Evolutionary conservation across 2,797 vertebrate genomes (phyloP).

Genomic region (Chaetodon trifasciatus): DNA sequence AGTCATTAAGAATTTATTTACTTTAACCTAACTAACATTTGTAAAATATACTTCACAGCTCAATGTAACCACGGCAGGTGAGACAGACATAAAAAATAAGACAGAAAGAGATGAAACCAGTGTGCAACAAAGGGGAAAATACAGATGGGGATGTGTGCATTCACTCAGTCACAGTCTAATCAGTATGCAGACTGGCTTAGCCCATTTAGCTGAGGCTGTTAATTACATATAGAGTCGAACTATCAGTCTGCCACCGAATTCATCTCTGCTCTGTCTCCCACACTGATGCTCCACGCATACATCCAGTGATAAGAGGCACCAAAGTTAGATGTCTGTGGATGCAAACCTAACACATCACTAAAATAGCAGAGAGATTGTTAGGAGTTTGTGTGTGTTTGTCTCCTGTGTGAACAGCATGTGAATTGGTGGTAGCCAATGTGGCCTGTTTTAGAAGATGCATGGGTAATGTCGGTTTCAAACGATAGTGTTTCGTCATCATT

Average conservation of each 20-base stretch:
- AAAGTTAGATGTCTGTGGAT: conserved; percentile 54
- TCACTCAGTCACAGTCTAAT: conserved; percentile 58
- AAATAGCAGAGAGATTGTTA: conserved; percentile 36
- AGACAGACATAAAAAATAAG: neutral
- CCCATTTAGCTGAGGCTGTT: conserved; percentile 73
- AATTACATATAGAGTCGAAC: conserved; percentile 78
- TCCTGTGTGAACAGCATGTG: neutral
- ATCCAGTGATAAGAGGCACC: conserved; percentile 67
- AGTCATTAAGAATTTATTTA: conserved; percentile 8
- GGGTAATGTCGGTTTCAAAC: neutral
- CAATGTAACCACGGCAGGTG: neutral
- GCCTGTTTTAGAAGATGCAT: conserved; percentile 18
- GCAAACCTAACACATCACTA: conserved; percentile 6
- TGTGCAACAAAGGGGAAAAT: conserved; percentile 34
- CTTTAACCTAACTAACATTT: neutral
- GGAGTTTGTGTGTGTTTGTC: neutral
- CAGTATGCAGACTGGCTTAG: conserved; percentile 71
- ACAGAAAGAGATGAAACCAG: conserved; percentile 12
- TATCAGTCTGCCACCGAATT: conserved; percentile 75
- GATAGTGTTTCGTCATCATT: conserved; percentile 29
- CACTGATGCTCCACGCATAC: conserved; percentile 52
- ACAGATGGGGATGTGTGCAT: conserved; percentile 24
- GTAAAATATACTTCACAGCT: conserved; percentile 20
- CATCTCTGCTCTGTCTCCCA: conserved; percentile 67
- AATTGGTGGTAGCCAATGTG: neutral